These are phyloP conservation scores for Coreius guichenoti DNA, from an alignment of 2,797 vertebrate species.

Conservation along the genomic window DNA sequence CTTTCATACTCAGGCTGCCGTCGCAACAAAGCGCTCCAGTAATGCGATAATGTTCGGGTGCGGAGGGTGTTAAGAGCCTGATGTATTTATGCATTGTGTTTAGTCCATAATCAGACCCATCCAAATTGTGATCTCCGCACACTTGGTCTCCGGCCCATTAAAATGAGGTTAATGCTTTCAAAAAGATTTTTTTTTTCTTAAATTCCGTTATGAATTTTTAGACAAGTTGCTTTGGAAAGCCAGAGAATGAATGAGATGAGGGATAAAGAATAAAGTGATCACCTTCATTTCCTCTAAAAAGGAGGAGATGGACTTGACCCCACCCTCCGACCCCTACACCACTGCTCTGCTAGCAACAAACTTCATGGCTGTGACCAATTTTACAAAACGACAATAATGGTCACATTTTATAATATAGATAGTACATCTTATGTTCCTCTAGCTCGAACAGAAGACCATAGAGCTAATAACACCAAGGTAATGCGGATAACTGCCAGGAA, in stretches of 20 bases:
- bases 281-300: constrained; percentile 85
- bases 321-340: constrained; percentile 17
- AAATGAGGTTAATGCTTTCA: constrained; percentile 92
- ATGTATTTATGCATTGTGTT: constrained; percentile 92
- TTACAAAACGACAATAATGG: constrained; percentile 83
- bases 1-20: constrained; percentile 93
- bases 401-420: constrained; percentile 6
- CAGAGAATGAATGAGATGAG: constrained; percentile 43
- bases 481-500: neutral
- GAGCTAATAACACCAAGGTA: neutral
- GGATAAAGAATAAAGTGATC: constrained; percentile 70
- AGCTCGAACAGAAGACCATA: neutral
- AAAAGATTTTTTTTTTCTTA: constrained; percentile 76
- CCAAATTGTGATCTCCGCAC: constrained; percentile 89
- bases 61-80: constrained; percentile 90
- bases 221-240: constrained; percentile 59
- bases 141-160: constrained; percentile 88
- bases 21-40: constrained; percentile 95
- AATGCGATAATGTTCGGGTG: constrained; percentile 98
- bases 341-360: constrained; percentile 69
- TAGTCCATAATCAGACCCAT: constrained; percentile 91
- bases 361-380: constrained; percentile 80
- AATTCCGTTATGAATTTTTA: constrained; percentile 73
- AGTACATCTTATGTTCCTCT: neutral
- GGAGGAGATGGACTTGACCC: constrained; percentile 83